A percentile compares a stretch with the other conserved stretches of the same genome.
Evolutionary conservation across 2,888 invertebrate genomes (phyloP).

Genomic region (Lathronympha strigana): DNA sequence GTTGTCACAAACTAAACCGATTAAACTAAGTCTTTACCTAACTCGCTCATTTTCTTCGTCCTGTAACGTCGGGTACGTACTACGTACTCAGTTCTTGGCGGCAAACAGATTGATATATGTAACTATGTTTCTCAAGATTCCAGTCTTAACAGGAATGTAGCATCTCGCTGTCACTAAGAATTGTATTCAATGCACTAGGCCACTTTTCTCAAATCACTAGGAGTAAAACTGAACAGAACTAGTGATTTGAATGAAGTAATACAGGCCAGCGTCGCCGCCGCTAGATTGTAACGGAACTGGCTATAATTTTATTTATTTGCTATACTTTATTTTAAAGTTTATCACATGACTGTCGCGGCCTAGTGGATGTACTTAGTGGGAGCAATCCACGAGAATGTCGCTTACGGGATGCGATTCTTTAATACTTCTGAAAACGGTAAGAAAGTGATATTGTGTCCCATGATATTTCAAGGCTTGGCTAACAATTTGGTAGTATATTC

Average conservation of each 20-base stretch:
- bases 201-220: conserved; percentile 7
- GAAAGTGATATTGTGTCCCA: too few species aligned
- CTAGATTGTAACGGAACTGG: conserved; percentile 19
- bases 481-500: too few species aligned
- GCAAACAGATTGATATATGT: not conserved
- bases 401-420: too few species aligned
- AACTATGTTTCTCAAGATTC: not conserved
- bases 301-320: conserved; percentile 5
- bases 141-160: not conserved
- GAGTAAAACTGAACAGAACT: not conserved
- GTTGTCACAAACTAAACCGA: conserved; percentile 27
- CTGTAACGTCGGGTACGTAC: conserved; percentile 16
- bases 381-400: too few species aligned
- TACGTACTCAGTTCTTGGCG: conserved; percentile 6
- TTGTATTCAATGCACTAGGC: not conserved
- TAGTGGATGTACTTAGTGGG: conserved; percentile 16
- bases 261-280: conserved; percentile 6
- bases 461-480: too few species aligned
- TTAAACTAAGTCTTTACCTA: conserved; percentile 18
- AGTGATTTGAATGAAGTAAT: conserved; percentile 17
- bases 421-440: too few species aligned
- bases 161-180: conserved; percentile 17
- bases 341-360: not conserved
- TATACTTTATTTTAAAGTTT: conserved; percentile 5
- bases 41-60: conserved; percentile 26